These are phyloP conservation scores for Drosophila heteroneura DNA, from an alignment of 2,888 invertebrate species.

Conservation along the genomic window DNA sequence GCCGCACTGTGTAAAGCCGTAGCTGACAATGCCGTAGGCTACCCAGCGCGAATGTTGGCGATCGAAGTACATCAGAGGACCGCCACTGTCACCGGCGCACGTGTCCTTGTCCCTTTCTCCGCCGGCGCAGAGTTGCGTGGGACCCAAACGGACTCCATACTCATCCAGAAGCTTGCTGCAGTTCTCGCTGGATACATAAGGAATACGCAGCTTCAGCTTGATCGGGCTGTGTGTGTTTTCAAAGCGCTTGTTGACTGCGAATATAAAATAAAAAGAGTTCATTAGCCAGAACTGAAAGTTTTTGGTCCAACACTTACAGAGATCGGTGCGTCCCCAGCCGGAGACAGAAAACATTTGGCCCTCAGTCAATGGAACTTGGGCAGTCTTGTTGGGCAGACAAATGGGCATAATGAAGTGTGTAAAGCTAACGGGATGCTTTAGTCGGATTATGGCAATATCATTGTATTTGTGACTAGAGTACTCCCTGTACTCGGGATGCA, in stretches of 20 bases:
- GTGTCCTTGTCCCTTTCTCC: slow-evolving; percentile 89
- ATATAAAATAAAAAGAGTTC: neutral
- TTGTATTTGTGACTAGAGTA: slow-evolving; percentile 86
- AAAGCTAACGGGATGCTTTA: slow-evolving; percentile 82
- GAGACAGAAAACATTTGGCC: slow-evolving; percentile 87
- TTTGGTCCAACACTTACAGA: slow-evolving; percentile 72
- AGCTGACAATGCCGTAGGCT: slow-evolving; percentile 89
- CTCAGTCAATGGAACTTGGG: slow-evolving; percentile 81
- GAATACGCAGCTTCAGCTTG: slow-evolving; percentile 88
- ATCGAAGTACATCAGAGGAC: slow-evolving; percentile 89
- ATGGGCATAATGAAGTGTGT: slow-evolving; percentile 88
- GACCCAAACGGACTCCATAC: slow-evolving; percentile 86
- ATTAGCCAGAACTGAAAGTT: neutral
- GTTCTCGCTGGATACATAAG: slow-evolving; percentile 86
- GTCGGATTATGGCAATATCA: slow-evolving; percentile 87
- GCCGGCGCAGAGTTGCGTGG: slow-evolving; percentile 90
- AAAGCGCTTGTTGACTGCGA: slow-evolving; percentile 83
- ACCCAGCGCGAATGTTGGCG: slow-evolving; percentile 86
- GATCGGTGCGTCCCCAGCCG: slow-evolving; percentile 88
- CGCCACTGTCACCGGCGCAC: slow-evolving; percentile 90
- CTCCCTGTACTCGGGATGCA: slow-evolving; percentile 88
- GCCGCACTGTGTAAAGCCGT: slow-evolving; percentile 89
- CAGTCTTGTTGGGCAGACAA: slow-evolving; percentile 85
- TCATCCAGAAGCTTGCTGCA: slow-evolving; percentile 87
- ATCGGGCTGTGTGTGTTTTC: slow-evolving; percentile 86